phyloP scores from a whole-genome alignment of 2,113 vertebrate genomes.

The Murina feae region DNA sequence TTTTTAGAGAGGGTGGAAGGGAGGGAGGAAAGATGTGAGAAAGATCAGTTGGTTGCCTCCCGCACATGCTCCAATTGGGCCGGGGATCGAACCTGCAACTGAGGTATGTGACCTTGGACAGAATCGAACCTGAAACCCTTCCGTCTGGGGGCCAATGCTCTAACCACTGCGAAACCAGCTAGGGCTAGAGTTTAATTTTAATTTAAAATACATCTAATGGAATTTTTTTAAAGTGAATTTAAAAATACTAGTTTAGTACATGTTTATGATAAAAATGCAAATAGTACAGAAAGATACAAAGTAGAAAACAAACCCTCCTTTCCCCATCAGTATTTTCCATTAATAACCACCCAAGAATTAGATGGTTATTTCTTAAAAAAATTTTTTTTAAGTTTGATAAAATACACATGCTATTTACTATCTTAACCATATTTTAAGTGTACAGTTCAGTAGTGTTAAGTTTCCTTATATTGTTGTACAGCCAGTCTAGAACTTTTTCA shows the following conservation, averaged over 20 bases:
- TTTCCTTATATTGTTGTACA: neutral
- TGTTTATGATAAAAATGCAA: neutral
- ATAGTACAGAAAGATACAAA: neutral
- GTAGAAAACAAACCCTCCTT: neutral
- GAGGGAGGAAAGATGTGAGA: too few species aligned
- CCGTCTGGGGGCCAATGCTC: too few species aligned
- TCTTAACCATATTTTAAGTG: neutral
- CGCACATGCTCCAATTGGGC: too few species aligned
- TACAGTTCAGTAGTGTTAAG: neutral
- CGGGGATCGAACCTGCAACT: too few species aligned
- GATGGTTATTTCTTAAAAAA: neutral
- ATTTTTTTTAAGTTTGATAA: neutral
- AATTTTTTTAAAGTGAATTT: neutral
- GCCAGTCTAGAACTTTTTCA: neutral
- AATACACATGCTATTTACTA: neutral
- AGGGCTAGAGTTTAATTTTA: slow-evolving; percentile 4
- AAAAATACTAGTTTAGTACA: neutral
- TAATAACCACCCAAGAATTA: neutral
- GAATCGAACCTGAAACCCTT: too few species aligned
- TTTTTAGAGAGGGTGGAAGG: too few species aligned
- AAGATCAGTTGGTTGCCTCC: too few species aligned
- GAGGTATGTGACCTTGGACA: too few species aligned
- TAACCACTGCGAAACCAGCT: too few species aligned
- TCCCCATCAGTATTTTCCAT: neutral
- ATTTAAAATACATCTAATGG: neutral